Conservation (phyloP, 2,113 vertebrate species). For the Larimichthys crocea region DNA sequence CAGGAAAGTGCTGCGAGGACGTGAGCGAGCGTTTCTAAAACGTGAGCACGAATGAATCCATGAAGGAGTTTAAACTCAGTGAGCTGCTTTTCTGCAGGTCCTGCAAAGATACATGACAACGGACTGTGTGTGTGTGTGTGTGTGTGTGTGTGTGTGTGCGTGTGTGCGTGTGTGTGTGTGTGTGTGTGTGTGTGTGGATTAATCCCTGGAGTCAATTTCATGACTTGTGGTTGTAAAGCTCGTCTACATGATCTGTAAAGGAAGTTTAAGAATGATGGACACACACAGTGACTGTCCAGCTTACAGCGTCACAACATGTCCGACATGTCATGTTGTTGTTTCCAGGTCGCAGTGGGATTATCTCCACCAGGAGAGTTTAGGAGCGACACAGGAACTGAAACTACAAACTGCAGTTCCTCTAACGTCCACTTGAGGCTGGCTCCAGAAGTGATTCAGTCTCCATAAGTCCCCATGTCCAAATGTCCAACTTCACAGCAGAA, state of each 20-base stretch:
- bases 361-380: no score
- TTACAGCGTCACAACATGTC: no score
- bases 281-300: not conserved
- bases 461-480: no score
- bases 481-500: no score
- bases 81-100: conserved; percentile 15
- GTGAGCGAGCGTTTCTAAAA: conserved; percentile 10
- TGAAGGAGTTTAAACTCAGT: conserved; percentile 32
- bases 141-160: not conserved
- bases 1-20: conserved; percentile 15
- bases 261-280: not conserved
- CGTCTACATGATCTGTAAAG: not conserved
- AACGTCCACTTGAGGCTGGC: no score
- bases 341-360: no score
- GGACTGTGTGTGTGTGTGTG: not conserved
- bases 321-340: no score
- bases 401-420: no score
- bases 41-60: conserved; percentile 28
- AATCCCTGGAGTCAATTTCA: conserved; percentile 20
- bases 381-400: no score
- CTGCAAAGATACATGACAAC: not conserved
- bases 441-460: no score
- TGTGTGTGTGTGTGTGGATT: not conserved
- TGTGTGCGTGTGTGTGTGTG: not conserved
- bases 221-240: not conserved